Evolutionary conservation across 2,797 vertebrate genomes (phyloP), one percentile per base, ranked within the genome.

Genomic region (Sphenodon punctatus): DNA sequence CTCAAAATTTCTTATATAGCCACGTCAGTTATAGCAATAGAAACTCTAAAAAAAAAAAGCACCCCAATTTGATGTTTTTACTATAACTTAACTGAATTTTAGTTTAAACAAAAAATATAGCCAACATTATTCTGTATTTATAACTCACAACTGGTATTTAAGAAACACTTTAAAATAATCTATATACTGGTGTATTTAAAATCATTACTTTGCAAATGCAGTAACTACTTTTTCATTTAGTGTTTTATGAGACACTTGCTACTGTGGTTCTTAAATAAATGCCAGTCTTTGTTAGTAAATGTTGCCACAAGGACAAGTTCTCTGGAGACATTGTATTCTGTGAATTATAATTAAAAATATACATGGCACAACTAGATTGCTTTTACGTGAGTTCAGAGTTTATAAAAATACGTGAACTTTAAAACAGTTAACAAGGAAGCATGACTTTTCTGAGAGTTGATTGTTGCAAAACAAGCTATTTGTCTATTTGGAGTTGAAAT

Each of bases 231-330:
- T 32, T 86, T n/a, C 80, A 89, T 88, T 80, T 81, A 20, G 19
- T 41, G 78, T 67, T 67, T 51, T 93, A 86, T 88, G 3, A 75
- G 34, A 36, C 3, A 78, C 75, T 88, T 81, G 64, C 66, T 89
- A 56, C 80, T 84, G 76, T 45, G 0, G 0, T 77, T 75, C 80
- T 41, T 2, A 0, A 15, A 6, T 75, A 69, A 84, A 61, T 89
- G 67, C 58, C 65, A 48, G 8, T 53, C 58, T 55, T 64, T 27
- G 11, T 51, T 82, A 58, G 20, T 65, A 75, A 36, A 45, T n/a
- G 14, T 63, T 60, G 48, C 78, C 78, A 45, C 42, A 5, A 39
- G 80, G 65, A 63, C 5, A 20, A 39, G 39, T 39, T 39, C 30
- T 49, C 67, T 51, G 27, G 49, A 32, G 66, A 66, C 34, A 43